These are phyloP conservation scores for Drosophila neonasuta DNA, from an alignment of 2,888 invertebrate species.

Conservation along the genomic window DNA sequence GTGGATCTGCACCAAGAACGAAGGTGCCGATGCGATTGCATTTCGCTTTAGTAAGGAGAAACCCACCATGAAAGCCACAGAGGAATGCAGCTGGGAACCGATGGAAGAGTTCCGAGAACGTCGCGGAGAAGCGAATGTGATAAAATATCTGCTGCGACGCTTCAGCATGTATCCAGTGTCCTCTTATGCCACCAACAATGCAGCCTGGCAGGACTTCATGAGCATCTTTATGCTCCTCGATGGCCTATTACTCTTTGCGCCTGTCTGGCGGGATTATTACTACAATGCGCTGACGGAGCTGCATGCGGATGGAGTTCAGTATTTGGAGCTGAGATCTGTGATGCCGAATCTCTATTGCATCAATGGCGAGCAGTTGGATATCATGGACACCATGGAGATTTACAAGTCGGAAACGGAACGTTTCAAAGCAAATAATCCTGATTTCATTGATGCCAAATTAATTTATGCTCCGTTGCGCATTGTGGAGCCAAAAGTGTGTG, in stretches of 20 bases:
- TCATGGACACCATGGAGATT: conserved; percentile 84
- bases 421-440: conserved; percentile 85
- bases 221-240: conserved; percentile 84
- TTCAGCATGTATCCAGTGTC: conserved; percentile 84
- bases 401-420: conserved; percentile 84
- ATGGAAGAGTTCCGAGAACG: conserved; percentile 62
- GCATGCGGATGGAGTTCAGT: conserved; percentile 87
- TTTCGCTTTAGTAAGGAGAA: conserved; percentile 62
- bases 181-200: conserved; percentile 83
- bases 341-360: conserved; percentile 86
- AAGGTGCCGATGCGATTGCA: conserved; percentile 37
- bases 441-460: conserved; percentile 86
- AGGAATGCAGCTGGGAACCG: conserved; percentile 65
- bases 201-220: conserved; percentile 85
- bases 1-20: conserved; percentile 80
- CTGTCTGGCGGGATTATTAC: conserved; percentile 86
- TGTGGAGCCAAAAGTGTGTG: conserved; percentile 81
- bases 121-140: conserved; percentile 81
- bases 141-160: conserved; percentile 83
- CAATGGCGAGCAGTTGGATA: conserved; percentile 84
- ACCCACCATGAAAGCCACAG: conserved; percentile 36
- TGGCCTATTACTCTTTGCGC: conserved; percentile 85
- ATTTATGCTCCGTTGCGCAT: conserved; percentile 86
- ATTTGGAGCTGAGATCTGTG: conserved; percentile 86
- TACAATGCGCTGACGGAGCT: conserved; percentile 86